phyloP scores from a whole-genome alignment of 2,113 vertebrate genomes.

The Dolichallabes microphthalmus region DNA sequence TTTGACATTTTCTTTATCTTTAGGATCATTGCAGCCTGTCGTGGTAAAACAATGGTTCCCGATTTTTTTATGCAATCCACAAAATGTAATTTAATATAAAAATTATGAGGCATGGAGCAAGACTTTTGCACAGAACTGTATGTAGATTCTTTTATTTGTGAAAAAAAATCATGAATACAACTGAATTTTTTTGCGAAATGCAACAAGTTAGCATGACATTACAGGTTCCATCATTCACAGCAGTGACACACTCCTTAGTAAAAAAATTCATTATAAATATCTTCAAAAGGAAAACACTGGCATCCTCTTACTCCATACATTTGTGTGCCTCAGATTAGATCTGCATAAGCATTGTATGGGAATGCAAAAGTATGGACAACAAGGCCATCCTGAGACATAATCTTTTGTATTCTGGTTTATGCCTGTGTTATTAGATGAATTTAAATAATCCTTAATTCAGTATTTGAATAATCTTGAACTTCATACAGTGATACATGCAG shows the following conservation, averaged over 20 bases:
- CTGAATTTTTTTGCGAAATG: background rate
- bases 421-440: slow-evolving; percentile 3
- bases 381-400: slow-evolving; percentile 9
- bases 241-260: background rate
- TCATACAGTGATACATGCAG: slow-evolving; percentile 24
- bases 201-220: background rate
- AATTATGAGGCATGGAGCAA: too few relatives aligned
- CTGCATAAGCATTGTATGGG: background rate
- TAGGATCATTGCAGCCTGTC: too few relatives aligned
- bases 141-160: background rate
- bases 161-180: background rate
- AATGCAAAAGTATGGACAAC: background rate
- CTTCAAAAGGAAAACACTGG: background rate
- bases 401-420: background rate
- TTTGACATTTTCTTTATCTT: too few relatives aligned
- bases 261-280: background rate
- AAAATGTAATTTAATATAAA: too few relatives aligned
- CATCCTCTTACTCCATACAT: background rate
- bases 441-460: background rate
- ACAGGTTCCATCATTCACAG: background rate
- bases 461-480: slow-evolving; percentile 23
- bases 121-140: too few relatives aligned
- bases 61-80: too few relatives aligned
- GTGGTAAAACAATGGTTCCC: too few relatives aligned
- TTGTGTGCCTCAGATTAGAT: background rate